These are phyloP conservation scores for Gobio gobio DNA, from an alignment of 2,113 vertebrate genomes.

Conservation along the genomic window DNA sequence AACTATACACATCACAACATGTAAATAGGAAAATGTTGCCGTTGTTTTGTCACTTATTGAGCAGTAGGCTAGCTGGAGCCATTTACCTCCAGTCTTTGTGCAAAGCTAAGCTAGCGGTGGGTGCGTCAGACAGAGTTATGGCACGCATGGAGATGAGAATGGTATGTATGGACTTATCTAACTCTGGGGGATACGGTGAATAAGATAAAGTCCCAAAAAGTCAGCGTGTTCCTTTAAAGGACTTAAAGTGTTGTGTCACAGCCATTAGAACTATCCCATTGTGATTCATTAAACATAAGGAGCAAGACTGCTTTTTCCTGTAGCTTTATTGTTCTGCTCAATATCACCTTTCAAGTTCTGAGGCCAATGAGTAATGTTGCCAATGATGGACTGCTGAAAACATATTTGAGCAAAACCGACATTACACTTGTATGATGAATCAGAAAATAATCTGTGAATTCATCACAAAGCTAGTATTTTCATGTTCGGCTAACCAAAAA, in stretches of 20 bases:
- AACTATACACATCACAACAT: too few species aligned
- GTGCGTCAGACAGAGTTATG: too few species aligned
- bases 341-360: constrained; percentile 51
- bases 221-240: too few species aligned
- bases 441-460: constrained; percentile 74
- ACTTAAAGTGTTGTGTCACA: neutral
- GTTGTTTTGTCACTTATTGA: too few species aligned
- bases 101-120: too few species aligned
- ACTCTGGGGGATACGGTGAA: too few species aligned
- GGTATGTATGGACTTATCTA: too few species aligned
- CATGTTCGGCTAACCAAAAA: constrained; percentile 65
- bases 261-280: neutral
- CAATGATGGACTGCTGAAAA: constrained; percentile 55
- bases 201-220: too few species aligned
- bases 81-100: too few species aligned
- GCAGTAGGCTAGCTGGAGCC: too few species aligned
- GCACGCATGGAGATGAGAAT: too few species aligned
- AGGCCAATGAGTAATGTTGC: constrained; percentile 43
- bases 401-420: constrained; percentile 83
- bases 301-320: constrained; percentile 37
- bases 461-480: constrained; percentile 69
- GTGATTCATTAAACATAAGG: constrained; percentile 23
- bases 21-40: too few species aligned
- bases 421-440: constrained; percentile 82
- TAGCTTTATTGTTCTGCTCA: constrained; percentile 59